A percentile compares a stretch with the other conserved stretches of the same genome.
Conservation (phyloP, 30 jellyfish, hydroid and myxozoan genomes). For the Aurelia aurita region DNA sequence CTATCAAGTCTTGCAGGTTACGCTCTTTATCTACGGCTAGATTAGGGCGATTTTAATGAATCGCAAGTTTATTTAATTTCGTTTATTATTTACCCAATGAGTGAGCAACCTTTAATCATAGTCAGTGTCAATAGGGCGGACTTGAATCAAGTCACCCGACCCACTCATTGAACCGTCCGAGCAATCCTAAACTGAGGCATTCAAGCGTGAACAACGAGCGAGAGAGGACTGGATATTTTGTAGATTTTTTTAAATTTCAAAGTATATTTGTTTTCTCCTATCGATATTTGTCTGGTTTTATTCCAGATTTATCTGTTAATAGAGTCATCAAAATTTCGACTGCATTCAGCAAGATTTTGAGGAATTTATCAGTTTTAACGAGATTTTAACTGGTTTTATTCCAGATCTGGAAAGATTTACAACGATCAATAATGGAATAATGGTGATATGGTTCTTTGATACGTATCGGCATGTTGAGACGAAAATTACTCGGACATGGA, state of each 20-base stretch:
- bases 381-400: too few species aligned
- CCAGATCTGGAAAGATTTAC: not conserved
- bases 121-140: constrained; percentile 31
- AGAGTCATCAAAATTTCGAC: too few species aligned
- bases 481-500: constrained; percentile 17
- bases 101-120: constrained; percentile 10
- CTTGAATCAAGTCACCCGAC: constrained; percentile 70
- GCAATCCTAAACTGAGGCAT: constrained; percentile 15
- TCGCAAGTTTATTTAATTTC: not conserved
- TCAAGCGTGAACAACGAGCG: constrained; percentile 50
- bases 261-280: too few species aligned
- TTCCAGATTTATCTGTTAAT: too few species aligned
- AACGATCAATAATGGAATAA: constrained; percentile 11
- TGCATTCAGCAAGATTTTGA: too few species aligned
- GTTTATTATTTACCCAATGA: constrained; percentile 42
- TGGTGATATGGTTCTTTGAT: constrained; percentile 17
- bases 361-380: too few species aligned
- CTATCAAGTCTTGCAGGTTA: too few species aligned
- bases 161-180: constrained; percentile 64
- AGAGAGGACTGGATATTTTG: not conserved
- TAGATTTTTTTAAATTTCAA: too few species aligned
- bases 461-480: constrained; percentile 25
- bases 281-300: too few species aligned
- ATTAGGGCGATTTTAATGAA: too few species aligned
- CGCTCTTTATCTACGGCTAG: too few species aligned